phyloP scores from a whole-genome alignment of 2,113 vertebrate genomes.

The Uria lomvia region DNA sequence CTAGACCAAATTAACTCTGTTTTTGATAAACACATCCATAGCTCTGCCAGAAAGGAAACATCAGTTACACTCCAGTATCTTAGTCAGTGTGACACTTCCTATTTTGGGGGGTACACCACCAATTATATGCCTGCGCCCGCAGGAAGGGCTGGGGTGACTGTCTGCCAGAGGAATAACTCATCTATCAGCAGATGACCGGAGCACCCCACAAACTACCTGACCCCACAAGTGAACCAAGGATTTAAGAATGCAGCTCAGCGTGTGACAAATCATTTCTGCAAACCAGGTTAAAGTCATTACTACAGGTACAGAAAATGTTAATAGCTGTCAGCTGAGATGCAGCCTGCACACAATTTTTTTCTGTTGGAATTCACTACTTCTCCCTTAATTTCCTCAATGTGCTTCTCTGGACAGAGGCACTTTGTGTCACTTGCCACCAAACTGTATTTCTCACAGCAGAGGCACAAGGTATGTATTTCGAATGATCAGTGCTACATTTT shows the following conservation, averaged over 20 bases:
- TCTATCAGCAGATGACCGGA: background rate
- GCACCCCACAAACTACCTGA: background rate
- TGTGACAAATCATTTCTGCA: background rate
- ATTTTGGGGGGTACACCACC: background rate
- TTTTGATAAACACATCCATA: background rate
- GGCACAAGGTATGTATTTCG: background rate
- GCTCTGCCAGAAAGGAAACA: background rate
- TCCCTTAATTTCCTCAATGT: background rate
- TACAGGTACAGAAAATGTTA: background rate
- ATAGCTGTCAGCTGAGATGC: background rate
- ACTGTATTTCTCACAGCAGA: background rate
- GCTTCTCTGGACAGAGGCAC: background rate
- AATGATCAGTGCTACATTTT: background rate
- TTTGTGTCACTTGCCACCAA: background rate
- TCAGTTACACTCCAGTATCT: background rate
- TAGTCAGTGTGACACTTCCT: background rate
- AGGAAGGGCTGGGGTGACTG: background rate
- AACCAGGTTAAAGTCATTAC: background rate
- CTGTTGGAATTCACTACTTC: background rate
- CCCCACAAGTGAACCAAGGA: background rate
- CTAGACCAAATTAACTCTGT: background rate
- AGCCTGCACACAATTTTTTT: accelerated
- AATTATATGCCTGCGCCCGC: background rate
- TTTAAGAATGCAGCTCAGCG: background rate
- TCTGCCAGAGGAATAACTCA: background rate